Conservation (phyloP, 2,888 invertebrate genomes). For the Drosophila neutralis region DNA sequence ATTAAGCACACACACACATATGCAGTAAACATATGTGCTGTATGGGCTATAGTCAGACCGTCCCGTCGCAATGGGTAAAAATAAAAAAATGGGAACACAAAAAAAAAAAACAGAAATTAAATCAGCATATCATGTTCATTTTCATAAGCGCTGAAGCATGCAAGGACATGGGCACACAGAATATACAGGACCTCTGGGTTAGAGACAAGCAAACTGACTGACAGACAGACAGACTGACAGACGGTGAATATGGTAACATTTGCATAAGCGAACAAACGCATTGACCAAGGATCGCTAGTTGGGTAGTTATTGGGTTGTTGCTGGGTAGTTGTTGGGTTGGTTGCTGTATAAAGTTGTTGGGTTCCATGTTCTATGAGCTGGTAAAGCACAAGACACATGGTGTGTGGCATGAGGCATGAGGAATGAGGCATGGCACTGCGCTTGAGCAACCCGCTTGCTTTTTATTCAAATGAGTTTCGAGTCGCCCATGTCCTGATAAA, state of each 20-base stretch:
- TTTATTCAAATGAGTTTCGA: constrained; percentile 71
- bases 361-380: constrained; percentile 19
- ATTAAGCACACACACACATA: constrained; percentile 36
- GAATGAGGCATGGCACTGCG: constrained; percentile 54
- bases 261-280: constrained; percentile 57
- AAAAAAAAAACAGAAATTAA: constrained; percentile 40
- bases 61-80: constrained; percentile 34
- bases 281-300: constrained; percentile 37
- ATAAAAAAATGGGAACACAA: background rate
- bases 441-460: constrained; percentile 59
- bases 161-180: constrained; percentile 47
- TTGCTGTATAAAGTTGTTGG: constrained; percentile 13
- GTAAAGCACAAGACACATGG: constrained; percentile 25
- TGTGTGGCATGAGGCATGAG: background rate
- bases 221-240: background rate
- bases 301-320: background rate
- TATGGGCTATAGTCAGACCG: constrained; percentile 40
- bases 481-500: constrained; percentile 63
- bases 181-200: constrained; percentile 22
- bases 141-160: constrained; percentile 75
- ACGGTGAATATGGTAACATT: constrained; percentile 47
- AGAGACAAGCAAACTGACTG: constrained; percentile 7
- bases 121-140: constrained; percentile 79
- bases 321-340: constrained; percentile 21
- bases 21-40: constrained; percentile 36